A percentile compares a stretch with the other conserved stretches of the same genome.
Evolutionary conservation across 2,113 vertebrate genomes (phyloP).

Genomic region (Calyptommatus sinebrachiatus): DNA sequence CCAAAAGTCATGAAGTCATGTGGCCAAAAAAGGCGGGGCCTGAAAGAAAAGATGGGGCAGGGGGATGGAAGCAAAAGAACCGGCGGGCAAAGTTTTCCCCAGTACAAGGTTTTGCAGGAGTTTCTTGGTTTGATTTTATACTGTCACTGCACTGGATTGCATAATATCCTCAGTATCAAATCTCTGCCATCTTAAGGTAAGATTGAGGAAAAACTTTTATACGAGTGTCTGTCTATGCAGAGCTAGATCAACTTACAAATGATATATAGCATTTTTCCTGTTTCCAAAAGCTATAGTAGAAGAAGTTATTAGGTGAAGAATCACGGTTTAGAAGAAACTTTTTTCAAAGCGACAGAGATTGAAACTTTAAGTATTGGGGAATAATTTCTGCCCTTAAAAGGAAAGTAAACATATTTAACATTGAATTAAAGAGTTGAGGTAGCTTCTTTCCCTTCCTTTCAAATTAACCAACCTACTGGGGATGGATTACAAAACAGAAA

Average conservation of each 20-base stretch:
- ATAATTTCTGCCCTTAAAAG: neutral
- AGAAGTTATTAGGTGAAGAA: neutral
- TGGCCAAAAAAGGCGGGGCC: no score
- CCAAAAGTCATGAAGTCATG: no score
- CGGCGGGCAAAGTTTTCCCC: no score
- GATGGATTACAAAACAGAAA: neutral
- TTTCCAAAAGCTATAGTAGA: neutral
- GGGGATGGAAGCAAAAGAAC: no score
- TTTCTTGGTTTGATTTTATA: no score
- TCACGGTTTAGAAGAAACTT: no score
- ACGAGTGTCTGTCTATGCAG: neutral
- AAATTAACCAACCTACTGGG: neutral
- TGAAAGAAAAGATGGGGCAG: no score
- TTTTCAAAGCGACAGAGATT: no score
- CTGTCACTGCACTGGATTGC: neutral
- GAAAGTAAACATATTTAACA: neutral
- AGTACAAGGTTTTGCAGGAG: no score
- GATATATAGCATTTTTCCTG: neutral
- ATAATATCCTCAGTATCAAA: neutral
- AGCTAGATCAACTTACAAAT: neutral
- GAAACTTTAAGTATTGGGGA: neutral
- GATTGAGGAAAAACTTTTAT: neutral
- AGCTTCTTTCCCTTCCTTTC: neutral
- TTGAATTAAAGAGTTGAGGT: no score
- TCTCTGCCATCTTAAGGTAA: neutral